Percentiles rank a stretch among this genome's conserved stretches.
Evolutionary conservation across 2,888 invertebrate species (phyloP).

Genomic region (Cenopis cana): DNA sequence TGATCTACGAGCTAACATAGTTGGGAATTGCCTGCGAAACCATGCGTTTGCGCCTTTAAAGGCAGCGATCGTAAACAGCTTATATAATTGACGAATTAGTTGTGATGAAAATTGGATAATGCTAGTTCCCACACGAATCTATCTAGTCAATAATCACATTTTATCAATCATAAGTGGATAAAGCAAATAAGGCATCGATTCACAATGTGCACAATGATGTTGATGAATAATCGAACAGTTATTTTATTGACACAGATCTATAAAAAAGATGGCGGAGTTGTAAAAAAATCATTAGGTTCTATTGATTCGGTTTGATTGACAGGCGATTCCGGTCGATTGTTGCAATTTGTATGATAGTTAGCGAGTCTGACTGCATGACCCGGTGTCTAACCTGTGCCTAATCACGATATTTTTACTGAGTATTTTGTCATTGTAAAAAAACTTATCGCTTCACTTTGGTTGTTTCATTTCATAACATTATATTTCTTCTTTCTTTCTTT

Average conservation of each 20-base stretch:
- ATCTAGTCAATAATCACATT: conserved; percentile 20
- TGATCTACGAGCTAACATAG: conserved; percentile 53
- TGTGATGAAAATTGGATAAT: conserved; percentile 73
- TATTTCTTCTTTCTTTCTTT: too few species aligned
- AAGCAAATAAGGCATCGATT: conserved; percentile 49
- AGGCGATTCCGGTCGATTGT: conserved; percentile 64
- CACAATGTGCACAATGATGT: conserved; percentile 46
- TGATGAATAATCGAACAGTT: conserved; percentile 45
- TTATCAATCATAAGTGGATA: conserved; percentile 38
- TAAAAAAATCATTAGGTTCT: conserved; percentile 63
- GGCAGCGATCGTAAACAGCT: conserved; percentile 28
- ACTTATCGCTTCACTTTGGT: neutral
- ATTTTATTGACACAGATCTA: conserved; percentile 48
- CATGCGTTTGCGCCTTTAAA: conserved; percentile 46
- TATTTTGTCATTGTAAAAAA: neutral
- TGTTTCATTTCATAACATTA: too few species aligned
- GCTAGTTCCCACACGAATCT: conserved; percentile 63
- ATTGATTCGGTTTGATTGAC: conserved; percentile 61
- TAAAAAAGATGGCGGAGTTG: conserved; percentile 45
- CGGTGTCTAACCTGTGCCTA: conserved; percentile 9
- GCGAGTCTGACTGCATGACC: conserved; percentile 55
- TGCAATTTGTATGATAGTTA: conserved; percentile 71
- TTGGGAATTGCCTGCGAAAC: conserved; percentile 50
- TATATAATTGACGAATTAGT: conserved; percentile 36
- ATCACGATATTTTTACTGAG: neutral